Evolutionary conservation across 1,140 invertebrate species (phyloP), one percentile per base, ranked within the genome.

Genomic region (Triops longicaudatus): DNA sequence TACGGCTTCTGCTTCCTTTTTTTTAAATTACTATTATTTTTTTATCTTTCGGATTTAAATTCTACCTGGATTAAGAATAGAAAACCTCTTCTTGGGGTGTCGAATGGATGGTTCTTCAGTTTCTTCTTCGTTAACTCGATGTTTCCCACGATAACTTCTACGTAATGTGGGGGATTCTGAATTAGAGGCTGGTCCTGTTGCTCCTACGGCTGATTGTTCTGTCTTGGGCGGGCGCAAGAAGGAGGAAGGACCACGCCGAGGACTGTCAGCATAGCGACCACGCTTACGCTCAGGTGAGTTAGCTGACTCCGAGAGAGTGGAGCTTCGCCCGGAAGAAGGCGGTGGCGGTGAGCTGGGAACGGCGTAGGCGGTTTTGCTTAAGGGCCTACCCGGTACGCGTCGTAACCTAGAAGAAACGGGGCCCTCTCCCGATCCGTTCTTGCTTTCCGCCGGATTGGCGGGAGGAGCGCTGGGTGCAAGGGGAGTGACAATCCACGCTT

Each of bases 331-430:
- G n/a, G 63, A 43, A 63, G 76, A n/a, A 14, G 76, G 28, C 22
- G 50, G 26, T 11, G 63, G 63, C n/a, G 63, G 26, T 26, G 43
- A 37, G 37, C 73, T 73, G 7, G 28, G 17, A 26, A 31, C 26
- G 12, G 73, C 73, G 73, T 31, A 31, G 17, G 73, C 28, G 26
- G 73, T 73, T n/a, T 37, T 44, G 17, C 74, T 26, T 42, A 77
- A 72, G 63, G 63, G 72, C n/a, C 76, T 31, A 22, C 76, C 76
- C 41, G 76, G 76, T 22, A 77, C 26, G 5, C 72, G 71, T 27
- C 76, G 28, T 27, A 77, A 26, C 10, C 76, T 31, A 11, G 76
- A 77, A 73, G 76, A 77, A 26, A 77, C 72, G 12, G 76, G 76
- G 11, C 76, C 76, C 26, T 77, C 76, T 22, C 26, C 27, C 22